Evolutionary conservation across 2,888 invertebrate genomes (phyloP), one percentile per base, ranked within the genome.

Genomic region (Oxyscelio sp.): DNA sequence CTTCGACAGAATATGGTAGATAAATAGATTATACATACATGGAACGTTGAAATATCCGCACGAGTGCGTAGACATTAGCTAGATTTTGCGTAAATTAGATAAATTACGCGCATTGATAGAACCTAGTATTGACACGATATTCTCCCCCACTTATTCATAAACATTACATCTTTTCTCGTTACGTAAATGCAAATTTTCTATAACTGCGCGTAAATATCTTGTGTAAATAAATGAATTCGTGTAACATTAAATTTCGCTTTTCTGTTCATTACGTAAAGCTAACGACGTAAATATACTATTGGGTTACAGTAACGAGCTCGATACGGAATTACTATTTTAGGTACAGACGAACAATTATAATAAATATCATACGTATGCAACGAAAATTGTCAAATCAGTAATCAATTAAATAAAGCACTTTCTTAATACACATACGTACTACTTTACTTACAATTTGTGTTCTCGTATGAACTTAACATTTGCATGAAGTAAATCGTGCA

Each of bases 401-500:
- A 2, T 13, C 40, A 40, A 1, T 48, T 17, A 17, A 48, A 48
- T 48, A 13, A 6, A 48, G 19, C n/a, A 48, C 19, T 48, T 48
- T 48, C 21, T 9, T 19, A 48, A 48, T 48, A 11, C 48, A 11
- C 21, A 8, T 19, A 21, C 21, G 4, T 8, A 8, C 4, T 17
- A 48, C n/a, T 3, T 40, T n/a, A n/a, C 2, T 48, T 11, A 21
- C 48, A 50, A 56, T 48, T 65, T 65, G 19, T 75, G 17, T 58
- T 58, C 48, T 48, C 5, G 15, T 40, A 45, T 56, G 21, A 48
- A 70, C 15, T 73, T 52, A 61, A 61, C 73, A 27, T 34, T 21
- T 22, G 34, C 31, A 24, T 45, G 24, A 13, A 13, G 34, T 38
- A 58, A 48, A 59, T 24, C 52, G 50, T 43, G 71, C 27, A 52